Evolutionary conservation across 2,888 invertebrate species (phyloP).

Genomic region (Temnothorax ravouxi): DNA sequence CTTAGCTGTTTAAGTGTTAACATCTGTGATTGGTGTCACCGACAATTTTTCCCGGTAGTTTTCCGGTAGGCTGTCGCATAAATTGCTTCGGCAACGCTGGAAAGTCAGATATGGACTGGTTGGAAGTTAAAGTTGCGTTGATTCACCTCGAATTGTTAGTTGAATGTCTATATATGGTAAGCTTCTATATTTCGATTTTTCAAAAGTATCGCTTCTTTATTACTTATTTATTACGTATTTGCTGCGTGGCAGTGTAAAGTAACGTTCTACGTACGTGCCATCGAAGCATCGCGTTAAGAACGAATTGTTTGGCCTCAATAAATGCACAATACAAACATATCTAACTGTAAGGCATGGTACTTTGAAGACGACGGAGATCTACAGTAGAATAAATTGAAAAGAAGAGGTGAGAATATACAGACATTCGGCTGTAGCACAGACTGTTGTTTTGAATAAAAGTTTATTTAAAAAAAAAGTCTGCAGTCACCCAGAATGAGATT

Average conservation of each 20-base stretch:
- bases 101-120: background rate
- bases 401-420: background rate
- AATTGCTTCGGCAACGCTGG: background rate
- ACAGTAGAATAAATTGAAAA: background rate
- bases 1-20: background rate
- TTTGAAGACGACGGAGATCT: background rate
- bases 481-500: background rate
- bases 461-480: background rate
- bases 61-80: background rate
- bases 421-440: background rate
- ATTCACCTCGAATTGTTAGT: background rate
- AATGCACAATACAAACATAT: background rate
- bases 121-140: constrained; percentile 2
- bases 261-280: background rate
- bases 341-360: background rate
- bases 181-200: background rate
- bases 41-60: background rate
- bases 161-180: background rate
- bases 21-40: background rate
- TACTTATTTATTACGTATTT: background rate
- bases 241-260: background rate
- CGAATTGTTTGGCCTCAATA: background rate
- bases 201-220: background rate
- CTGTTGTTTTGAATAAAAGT: constrained; percentile 11
- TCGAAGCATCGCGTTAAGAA: background rate